These are phyloP conservation scores for Apodemus speciosus DNA, from an alignment of 2,113 vertebrate species.

Conservation along the genomic window DNA sequence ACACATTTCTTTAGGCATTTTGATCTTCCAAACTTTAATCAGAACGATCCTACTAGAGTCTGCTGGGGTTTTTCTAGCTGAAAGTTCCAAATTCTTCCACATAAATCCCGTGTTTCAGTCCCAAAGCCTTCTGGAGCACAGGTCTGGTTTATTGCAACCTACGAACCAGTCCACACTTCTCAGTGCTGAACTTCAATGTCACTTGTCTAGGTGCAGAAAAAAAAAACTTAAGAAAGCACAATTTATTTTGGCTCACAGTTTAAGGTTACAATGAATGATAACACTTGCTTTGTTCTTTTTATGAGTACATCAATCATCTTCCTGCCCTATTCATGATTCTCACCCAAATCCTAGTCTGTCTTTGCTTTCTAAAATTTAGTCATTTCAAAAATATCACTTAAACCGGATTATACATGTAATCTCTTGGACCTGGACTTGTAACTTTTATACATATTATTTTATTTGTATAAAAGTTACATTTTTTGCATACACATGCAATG, in stretches of 20 bases:
- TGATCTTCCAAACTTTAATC: background rate
- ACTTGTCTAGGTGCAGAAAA: background rate
- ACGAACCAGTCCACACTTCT: background rate
- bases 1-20: background rate
- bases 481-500: no score
- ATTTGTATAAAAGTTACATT: no score
- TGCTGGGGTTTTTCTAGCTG: background rate
- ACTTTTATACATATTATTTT: background rate
- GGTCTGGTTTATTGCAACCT: background rate
- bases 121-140: background rate
- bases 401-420: background rate
- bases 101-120: background rate
- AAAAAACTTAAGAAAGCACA: background rate
- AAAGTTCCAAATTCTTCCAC: background rate
- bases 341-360: background rate
- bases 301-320: background rate
- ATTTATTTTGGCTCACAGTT: background rate
- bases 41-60: background rate
- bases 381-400: constrained; percentile 39
- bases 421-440: background rate
- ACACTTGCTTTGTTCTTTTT: background rate
- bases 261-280: background rate
- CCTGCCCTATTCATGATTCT: background rate
- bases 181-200: background rate
- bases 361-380: constrained; percentile 5